Evolutionary conservation across 2,888 invertebrate genomes (phyloP).

Genomic region (Exephanes ischioxanthus): DNA sequence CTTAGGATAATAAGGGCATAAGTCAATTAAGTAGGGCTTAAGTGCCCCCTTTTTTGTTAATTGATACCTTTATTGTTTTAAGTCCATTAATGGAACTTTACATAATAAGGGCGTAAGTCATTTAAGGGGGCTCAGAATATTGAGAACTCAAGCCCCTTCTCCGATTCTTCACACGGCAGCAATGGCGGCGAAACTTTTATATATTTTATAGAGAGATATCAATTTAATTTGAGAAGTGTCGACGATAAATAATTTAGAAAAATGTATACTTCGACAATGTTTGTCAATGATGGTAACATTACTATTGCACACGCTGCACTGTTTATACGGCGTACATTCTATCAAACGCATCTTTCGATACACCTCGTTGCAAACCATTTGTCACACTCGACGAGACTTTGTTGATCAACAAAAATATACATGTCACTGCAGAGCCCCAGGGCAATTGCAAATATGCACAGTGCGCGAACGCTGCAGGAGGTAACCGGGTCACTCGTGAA

Average conservation of each 20-base stretch:
- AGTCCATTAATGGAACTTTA: no score
- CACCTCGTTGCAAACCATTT: not conserved
- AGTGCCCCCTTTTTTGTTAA: no score
- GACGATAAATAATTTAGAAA: not conserved
- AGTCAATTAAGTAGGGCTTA: no score
- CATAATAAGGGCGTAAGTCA: no score
- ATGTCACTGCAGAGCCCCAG: not conserved
- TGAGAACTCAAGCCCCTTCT: no score
- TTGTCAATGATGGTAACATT: not conserved
- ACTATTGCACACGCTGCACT: not conserved
- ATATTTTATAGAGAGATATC: no score
- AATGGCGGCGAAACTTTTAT: no score
- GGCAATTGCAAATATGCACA: constrained; percentile 15
- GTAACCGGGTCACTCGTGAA: constrained; percentile 11
- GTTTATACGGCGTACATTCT: not conserved
- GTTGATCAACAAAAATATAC: not conserved
- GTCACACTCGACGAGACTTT: not conserved
- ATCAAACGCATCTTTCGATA: not conserved
- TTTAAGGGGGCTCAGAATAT: no score
- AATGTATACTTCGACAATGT: not conserved
- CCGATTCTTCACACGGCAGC: no score
- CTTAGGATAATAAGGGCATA: no score
- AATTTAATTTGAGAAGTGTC: not conserved
- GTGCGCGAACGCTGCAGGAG: not conserved
- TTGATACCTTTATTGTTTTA: no score